Evolutionary conservation across 2,888 invertebrate species (phyloP).

Genomic region (Chalcis sispes): DNA sequence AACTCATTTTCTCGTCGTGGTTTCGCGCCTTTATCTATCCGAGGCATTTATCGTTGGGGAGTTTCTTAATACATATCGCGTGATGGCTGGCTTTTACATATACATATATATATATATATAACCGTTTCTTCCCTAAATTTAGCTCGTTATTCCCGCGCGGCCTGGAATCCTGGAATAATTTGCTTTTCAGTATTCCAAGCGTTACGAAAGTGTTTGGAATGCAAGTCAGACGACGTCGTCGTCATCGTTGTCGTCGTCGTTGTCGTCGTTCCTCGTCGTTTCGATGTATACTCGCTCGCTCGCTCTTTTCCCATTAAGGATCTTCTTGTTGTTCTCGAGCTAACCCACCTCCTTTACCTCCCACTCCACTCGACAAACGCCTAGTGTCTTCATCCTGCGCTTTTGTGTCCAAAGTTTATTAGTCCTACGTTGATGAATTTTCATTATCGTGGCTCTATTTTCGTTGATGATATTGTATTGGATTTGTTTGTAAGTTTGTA

Average conservation of each 20-base stretch:
- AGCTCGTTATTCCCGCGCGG: conserved; percentile 63
- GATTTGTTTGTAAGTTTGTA: too few species aligned
- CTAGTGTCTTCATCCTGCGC: not conserved
- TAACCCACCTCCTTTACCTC: not conserved
- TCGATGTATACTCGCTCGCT: too few species aligned
- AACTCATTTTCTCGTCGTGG: too few species aligned
- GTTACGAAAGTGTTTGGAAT: conserved; percentile 65
- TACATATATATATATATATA: too few species aligned
- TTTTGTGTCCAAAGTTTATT: not conserved
- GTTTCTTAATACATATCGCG: conserved; percentile 40
- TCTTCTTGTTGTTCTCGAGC: conserved; percentile 21
- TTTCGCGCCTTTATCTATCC: conserved; percentile 10
- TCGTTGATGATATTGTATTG: too few species aligned
- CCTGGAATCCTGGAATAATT: conserved; percentile 69
- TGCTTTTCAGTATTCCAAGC: conserved; percentile 66
- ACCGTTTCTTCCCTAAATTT: conserved; percentile 66
- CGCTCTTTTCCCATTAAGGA: conserved; percentile 31
- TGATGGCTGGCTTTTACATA: not conserved
- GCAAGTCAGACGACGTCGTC: conserved; percentile 41
- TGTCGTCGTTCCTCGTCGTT: not conserved
- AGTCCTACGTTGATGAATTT: conserved; percentile 25
- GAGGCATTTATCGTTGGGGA: conserved; percentile 30
- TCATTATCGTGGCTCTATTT: conserved; percentile 4
- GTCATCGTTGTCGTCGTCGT: too few species aligned
- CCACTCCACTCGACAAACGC: not conserved